Evolutionary conservation across 2,888 invertebrate species (phyloP).

Genomic region (Agrochola macilenta): DNA sequence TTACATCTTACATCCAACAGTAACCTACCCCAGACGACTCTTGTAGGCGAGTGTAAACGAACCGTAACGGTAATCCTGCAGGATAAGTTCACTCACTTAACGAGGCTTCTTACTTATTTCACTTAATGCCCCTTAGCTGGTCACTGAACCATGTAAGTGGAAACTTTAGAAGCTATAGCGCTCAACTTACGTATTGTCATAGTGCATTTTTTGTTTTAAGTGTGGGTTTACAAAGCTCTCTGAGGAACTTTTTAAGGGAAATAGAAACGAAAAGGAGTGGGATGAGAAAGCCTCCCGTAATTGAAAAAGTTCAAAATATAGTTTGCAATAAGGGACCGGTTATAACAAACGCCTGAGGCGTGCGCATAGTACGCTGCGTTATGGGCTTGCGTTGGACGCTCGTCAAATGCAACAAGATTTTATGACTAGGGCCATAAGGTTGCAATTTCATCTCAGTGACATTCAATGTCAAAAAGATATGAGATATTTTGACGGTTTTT

Average conservation of each 20-base stretch:
- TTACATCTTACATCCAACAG: no score
- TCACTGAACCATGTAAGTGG: constrained; percentile 74
- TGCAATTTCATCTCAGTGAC: no score
- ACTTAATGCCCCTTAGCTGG: constrained; percentile 77
- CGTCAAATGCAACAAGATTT: no score
- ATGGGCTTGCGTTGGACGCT: no score
- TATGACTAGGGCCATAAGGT: no score
- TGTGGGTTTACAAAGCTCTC: not conserved
- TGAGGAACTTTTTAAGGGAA: not conserved
- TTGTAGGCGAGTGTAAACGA: constrained; percentile 11
- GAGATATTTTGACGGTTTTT: no score
- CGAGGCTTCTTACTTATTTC: constrained; percentile 77
- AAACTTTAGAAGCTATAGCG: constrained; percentile 58
- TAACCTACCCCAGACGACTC: constrained; percentile 8
- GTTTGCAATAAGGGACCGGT: no score
- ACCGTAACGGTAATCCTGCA: constrained; percentile 67
- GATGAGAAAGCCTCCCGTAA: no score
- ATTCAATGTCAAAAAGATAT: not conserved
- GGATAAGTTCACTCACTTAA: constrained; percentile 77
- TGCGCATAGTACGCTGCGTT: no score
- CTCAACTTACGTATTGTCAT: constrained; percentile 2
- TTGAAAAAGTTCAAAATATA: not conserved
- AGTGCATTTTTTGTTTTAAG: not conserved
- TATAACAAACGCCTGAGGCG: no score
- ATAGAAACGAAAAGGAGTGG: not conserved